Base-by-base conservation (phyloP, 2,888 invertebrate species). In the Congeria kusceri region DNA sequence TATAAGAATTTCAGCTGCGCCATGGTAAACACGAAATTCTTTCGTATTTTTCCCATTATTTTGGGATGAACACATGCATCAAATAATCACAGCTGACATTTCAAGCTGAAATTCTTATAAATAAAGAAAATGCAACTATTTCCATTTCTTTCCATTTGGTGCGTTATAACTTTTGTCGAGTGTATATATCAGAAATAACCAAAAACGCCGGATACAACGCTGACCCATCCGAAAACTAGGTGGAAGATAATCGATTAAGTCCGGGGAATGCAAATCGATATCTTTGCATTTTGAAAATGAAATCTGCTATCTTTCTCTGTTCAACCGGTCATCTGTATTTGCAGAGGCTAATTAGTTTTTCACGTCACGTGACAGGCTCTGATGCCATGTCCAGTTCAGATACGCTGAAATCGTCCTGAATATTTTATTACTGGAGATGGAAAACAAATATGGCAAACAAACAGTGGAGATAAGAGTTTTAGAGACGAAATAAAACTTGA, bases 311-410 rank as follows among this genome's bases (percentile, higher is more conserved):
- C 71, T 71, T 53, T 53, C 56, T 9, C 18, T 39, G 46, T 46
- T 57, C 56, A 25, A 39, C 27, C 56, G 71, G 71, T 71, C 71
- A 71, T 39, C 63, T 58, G 63, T 71, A 57, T 71, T 71, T 71
- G 61, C 64, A 63, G 53, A 71, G 64, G 63, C 44, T 63, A 71
- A 71, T 71, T 71, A 47, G 56, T 71, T 71, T 70, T 53, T 64
- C 58, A 13, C 64, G 44, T 64, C 63, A 71, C 63, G 44, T 46
- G 46, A 46, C 46, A 44, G 32, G 27, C 23, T 62, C 23, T 1
- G 53, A 53, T 39, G 53, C 11, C 20, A 15, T 53, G 53, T 25
- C 20, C 20, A 53, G 53, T 53, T 9, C 53, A 53, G 53, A 53
- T 47, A 64, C n/a, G 29, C 11, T 28, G 15, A 28, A n/a, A 20